Conservation (phyloP, 2,888 invertebrate genomes). For the Eilema caniola region DNA sequence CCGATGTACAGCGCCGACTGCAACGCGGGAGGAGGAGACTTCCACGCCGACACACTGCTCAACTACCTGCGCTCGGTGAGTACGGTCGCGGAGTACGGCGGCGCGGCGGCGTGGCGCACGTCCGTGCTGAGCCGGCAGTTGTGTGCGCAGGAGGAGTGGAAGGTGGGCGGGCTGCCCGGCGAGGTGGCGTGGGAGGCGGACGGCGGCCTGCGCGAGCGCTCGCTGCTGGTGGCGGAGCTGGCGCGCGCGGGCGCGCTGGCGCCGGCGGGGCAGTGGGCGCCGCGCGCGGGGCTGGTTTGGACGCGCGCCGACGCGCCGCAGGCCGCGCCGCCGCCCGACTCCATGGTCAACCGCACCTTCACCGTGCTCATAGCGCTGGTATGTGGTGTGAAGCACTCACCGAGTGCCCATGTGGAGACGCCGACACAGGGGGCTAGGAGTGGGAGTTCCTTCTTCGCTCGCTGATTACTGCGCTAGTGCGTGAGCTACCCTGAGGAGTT, state of each 20-base stretch:
- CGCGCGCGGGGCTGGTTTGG: conserved; percentile 65
- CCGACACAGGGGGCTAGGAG: too few relatives aligned
- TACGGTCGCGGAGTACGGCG: background rate
- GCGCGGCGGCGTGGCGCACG: too few relatives aligned
- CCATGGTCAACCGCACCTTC: conserved; percentile 79
- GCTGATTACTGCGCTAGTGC: too few relatives aligned
- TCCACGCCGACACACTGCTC: conserved; percentile 78
- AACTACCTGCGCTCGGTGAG: conserved; percentile 76
- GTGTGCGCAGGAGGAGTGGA: conserved; percentile 53
- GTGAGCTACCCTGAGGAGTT: too few relatives aligned
- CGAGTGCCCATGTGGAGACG: too few relatives aligned
- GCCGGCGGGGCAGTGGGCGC: conserved; percentile 66
- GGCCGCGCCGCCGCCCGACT: conserved; percentile 61
- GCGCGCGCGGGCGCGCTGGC: conserved; percentile 66
- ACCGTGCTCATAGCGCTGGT: conserved; percentile 73
- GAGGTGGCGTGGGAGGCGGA: conserved; percentile 63
- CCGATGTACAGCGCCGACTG: conserved; percentile 58
- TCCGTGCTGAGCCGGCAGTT: too few relatives aligned
- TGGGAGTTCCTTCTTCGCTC: too few relatives aligned
- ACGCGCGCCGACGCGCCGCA: conserved; percentile 55
- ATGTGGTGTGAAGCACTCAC: too few relatives aligned
- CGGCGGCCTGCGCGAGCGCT: conserved; percentile 62
- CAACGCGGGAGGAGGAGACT: conserved; percentile 62
- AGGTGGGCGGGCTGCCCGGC: conserved; percentile 43
- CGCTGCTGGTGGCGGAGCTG: conserved; percentile 71